Evolutionary conservation across 2,888 invertebrate genomes (phyloP), one percentile per base, ranked within the genome.

Genomic region (Adelphocoris suturalis): DNA sequence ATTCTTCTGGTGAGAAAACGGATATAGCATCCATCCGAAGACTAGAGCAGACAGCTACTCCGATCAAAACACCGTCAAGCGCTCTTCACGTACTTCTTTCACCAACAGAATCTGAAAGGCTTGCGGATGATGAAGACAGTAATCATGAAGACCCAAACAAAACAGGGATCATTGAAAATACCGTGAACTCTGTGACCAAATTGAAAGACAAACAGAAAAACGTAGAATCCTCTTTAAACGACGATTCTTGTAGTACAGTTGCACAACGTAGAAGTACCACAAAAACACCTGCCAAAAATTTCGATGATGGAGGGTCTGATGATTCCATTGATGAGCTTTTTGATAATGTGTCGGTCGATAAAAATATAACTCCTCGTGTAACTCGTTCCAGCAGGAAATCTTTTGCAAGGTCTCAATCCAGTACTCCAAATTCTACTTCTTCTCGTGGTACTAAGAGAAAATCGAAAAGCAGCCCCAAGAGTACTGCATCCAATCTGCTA

Each of bases 241-340:
- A n/a, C n/a, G n/a, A n/a, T n/a, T n/a, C n/a, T n/a, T n/a, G n/a
- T n/a, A n/a, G n/a, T n/a, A n/a, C n/a, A n/a, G n/a, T n/a, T n/a
- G n/a, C n/a, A n/a, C n/a, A n/a, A n/a, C n/a, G n/a, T n/a, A n/a
- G n/a, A n/a, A n/a, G n/a, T n/a, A 5, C 78, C 46, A 14, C 78
- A 14, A 78, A n/a, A 47, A 78, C 47, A 0, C 78, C 46, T 3
- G 47, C 16, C 13, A 7, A 19, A 4, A 78, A 37, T 78, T 16
- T 2, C 1, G 28, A 75, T 12, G n/a, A 37, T 11, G 78, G 61
- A 28, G 48, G 27, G n/a, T 86, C 86, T 13, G 46, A 86, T 28
- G 68, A 86, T 28, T 86, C 86, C 27, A 76, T 87, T 76, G 86
- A 75, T 75, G 76, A n/a, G 2, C 86, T 86, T 61, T 86, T 87